phyloP scores from a whole-genome alignment of 2,113 vertebrate genomes.

The Gambusia affinis region DNA sequence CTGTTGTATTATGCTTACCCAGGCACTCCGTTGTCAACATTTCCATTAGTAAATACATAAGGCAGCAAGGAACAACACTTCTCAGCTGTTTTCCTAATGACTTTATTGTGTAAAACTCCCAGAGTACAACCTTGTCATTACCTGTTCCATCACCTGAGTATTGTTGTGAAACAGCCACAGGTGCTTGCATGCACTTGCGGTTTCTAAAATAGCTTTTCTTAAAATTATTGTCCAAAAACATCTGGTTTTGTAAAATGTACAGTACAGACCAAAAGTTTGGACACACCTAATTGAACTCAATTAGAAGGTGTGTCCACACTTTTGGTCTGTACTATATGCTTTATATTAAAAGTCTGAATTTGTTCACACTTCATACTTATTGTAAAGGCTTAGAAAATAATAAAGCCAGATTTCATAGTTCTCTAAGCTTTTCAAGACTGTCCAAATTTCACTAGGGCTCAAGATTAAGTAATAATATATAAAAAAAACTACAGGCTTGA shows the following conservation, averaged over 20 bases:
- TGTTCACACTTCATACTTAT: neutral
- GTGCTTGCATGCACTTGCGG: too few relatives aligned
- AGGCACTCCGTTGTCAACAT: conserved; percentile 41
- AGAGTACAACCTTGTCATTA: too few relatives aligned
- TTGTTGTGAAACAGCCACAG: too few relatives aligned
- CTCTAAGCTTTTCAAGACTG: neutral
- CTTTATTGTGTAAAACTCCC: too few relatives aligned
- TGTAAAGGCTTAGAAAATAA: neutral
- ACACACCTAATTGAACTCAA: too few relatives aligned
- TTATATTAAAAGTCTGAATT: neutral
- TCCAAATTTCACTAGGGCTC: neutral
- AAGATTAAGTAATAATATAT: too few relatives aligned
- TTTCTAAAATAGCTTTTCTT: too few relatives aligned
- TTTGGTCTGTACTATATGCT: too few relatives aligned
- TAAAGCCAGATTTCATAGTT: neutral
- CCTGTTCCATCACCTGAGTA: too few relatives aligned
- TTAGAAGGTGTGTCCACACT: too few relatives aligned
- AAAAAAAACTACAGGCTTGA: too few relatives aligned
- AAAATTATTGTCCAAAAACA: neutral
- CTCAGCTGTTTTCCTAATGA: conserved; percentile 11
- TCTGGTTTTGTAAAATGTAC: neutral
- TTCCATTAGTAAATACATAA: conserved; percentile 8
- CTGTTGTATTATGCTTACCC: conserved; percentile 19
- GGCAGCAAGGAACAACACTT: neutral
- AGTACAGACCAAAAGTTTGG: too few relatives aligned